These are phyloP conservation scores for Thermophis baileyi DNA, from an alignment of 2,113 vertebrate species.

Conservation along the genomic window DNA sequence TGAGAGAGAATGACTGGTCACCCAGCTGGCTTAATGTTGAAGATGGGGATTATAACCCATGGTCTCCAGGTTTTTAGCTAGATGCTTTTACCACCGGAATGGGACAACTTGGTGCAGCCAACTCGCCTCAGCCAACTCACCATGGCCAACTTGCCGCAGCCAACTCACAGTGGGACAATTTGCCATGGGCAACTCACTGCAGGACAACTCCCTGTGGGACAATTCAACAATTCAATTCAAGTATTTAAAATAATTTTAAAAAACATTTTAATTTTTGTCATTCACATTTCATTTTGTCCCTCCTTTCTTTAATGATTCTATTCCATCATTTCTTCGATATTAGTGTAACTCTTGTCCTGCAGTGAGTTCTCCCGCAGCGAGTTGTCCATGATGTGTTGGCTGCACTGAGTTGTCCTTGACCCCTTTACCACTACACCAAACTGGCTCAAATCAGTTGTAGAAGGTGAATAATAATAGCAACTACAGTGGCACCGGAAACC, in stretches of 20 bases:
- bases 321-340: background rate
- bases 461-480: background rate
- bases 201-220: background rate
- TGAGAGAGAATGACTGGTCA: background rate
- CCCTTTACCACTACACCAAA: background rate
- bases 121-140: too few species aligned
- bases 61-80: background rate
- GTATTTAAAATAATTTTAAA: background rate
- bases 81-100: background rate
- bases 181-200: too few species aligned
- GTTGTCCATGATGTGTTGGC: too few species aligned
- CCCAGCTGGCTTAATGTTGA: background rate
- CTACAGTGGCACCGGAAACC: background rate
- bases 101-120: background rate
- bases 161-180: too few species aligned
- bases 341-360: background rate
- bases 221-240: background rate
- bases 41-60: background rate
- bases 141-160: too few species aligned
- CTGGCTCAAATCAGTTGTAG: background rate
- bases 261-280: background rate
- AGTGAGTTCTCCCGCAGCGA: background rate
- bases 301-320: background rate
- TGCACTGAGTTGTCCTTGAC: background rate
- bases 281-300: background rate